phyloP scores from a whole-genome alignment of 2,113 vertebrate genomes.

The Triplophysa rosa region DNA sequence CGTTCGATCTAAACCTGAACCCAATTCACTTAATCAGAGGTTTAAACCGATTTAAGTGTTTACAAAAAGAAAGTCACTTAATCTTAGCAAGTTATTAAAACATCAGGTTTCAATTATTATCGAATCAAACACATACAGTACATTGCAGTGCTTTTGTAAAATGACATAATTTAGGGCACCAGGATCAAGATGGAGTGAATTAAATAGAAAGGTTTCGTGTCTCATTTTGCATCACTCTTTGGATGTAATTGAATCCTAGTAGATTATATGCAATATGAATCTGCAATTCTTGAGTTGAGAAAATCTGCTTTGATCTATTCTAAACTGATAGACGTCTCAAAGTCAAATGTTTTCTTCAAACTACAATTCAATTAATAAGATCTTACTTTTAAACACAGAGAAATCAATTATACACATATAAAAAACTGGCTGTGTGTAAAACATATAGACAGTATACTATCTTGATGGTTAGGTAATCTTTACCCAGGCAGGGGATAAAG shows the following conservation, averaged over 20 bases:
- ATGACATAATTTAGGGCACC: neutral
- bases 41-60: slow-evolving; percentile 23
- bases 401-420: slow-evolving; percentile 9
- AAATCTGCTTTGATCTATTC: slow-evolving; percentile 32
- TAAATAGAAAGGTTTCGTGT: neutral
- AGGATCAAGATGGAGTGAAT: neutral
- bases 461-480: slow-evolving; percentile 49
- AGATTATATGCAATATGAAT: neutral
- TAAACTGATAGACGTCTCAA: neutral
- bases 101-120: slow-evolving; percentile 13
- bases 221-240: neutral
- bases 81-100: neutral
- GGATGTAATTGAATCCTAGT: neutral
- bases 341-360: slow-evolving; percentile 24
- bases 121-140: neutral
- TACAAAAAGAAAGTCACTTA: slow-evolving; percentile 24
- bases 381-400: slow-evolving; percentile 16
- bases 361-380: slow-evolving; percentile 37
- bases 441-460: slow-evolving; percentile 3
- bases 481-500: slow-evolving; percentile 19
- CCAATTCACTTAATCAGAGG: neutral
- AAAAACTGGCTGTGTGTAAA: neutral
- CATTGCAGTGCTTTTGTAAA: neutral
- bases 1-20: slow-evolving; percentile 1
- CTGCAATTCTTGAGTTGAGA: neutral